These are phyloP conservation scores for Xanthia togata DNA, from an alignment of 2,888 invertebrate genomes.

Conservation along the genomic window DNA sequence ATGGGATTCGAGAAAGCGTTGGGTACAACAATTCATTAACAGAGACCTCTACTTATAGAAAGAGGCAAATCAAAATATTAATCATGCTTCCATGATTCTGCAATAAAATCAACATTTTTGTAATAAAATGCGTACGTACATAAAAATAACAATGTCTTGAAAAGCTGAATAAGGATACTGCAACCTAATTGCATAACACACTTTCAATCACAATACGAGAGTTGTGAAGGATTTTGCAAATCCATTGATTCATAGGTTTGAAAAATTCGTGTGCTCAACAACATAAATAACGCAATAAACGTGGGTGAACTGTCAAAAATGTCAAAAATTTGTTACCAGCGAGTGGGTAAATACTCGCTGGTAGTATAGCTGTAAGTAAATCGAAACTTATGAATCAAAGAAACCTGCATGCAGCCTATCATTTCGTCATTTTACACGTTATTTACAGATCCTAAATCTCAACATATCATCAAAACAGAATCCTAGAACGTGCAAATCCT, in stretches of 20 bases:
- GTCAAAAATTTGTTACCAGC: no score
- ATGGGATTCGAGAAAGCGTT: constrained; percentile 2
- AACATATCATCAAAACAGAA: constrained; percentile 10
- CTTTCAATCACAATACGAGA: no score
- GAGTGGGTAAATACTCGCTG: no score
- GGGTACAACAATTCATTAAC: not conserved
- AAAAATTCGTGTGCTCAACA: no score
- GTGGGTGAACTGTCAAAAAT: no score
- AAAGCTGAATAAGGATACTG: not conserved
- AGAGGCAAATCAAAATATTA: not conserved
- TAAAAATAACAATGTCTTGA: not conserved
- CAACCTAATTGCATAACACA: no score
- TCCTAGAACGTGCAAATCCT: constrained; percentile 31
- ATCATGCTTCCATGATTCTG: not conserved
- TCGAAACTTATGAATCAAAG: not conserved
- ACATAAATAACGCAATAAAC: no score
- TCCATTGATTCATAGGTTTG: no score
- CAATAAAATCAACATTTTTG: not conserved
- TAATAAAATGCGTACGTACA: not conserved
- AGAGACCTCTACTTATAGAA: not conserved
- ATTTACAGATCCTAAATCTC: constrained; percentile 4
- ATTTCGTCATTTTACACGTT: not conserved
- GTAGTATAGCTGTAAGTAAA: not conserved
- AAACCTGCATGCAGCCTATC: not conserved
- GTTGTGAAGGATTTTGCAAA: no score